Base-by-base conservation (phyloP, 2,797 vertebrate species). In the Muscicapa comitata region DNA sequence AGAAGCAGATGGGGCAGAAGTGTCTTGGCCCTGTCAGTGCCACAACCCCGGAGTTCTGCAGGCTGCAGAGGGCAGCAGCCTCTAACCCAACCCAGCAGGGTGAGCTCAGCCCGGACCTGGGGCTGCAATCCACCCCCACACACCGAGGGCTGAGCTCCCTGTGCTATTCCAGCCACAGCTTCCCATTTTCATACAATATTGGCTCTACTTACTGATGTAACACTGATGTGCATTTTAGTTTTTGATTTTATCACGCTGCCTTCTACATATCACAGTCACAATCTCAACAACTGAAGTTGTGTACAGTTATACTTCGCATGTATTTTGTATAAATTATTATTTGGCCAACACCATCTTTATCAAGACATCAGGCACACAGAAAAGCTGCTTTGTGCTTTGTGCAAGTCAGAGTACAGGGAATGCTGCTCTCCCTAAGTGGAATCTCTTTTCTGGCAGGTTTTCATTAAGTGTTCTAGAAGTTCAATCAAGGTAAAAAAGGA, bases 51-150 rank as follows among this genome's bases (percentile, higher is more conserved):
- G 43, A 4, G 40, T 50, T 7, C 7, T 6, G 63, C 90, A 23
- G 77, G 20, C 95, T 95, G 93, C 65, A 95, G 95, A 88, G 94
- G 95, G 93, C 95, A 97, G 95, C 86, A 95, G 51, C 53, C 68
- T 68, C 81, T 4, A 42, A 40, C 19, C 24, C 50, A 51, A 10
- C 50, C 76, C 73, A 2, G 55, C 43, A 35, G 50, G 37, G 7
- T 1, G 24, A 78, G 47, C 73, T 12, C 29, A 4, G 17, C 71
- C 59, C 2, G 29, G 1, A 3, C 14, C 15, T 1, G 33, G 29
- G 23, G 1, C 8, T 63, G 66, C 23, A 23, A 53, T 8, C 57
- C 54, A 3, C 2, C 11, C 59, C 74, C 25, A 0, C 17, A 21
- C 47, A 4, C 16, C 13, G 3, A 31, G 11, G 13, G 54, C 57